phyloP scores from a whole-genome alignment of 2,113 vertebrate species.

The Microcebus ravelobensis region DNA sequence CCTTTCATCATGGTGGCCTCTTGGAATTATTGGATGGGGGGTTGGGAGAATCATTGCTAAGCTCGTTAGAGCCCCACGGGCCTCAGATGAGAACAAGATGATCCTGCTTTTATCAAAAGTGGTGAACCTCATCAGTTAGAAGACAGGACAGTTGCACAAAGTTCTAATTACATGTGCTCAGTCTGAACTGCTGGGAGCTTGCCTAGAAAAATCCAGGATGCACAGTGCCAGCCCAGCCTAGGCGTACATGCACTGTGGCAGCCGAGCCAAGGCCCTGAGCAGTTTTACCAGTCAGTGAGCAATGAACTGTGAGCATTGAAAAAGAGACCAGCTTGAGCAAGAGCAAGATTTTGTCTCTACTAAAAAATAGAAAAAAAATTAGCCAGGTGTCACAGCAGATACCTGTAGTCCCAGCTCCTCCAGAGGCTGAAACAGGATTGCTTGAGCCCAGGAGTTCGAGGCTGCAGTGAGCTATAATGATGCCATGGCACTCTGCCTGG shows the following conservation, averaged over 20 bases:
- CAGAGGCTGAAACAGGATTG: too few relatives aligned
- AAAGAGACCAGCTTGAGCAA: too few relatives aligned
- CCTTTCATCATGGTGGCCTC: conserved; percentile 87
- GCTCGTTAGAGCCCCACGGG: conserved; percentile 85
- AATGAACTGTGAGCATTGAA: conserved; percentile 90
- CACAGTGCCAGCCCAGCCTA: conserved; percentile 78
- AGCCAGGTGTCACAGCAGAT: too few relatives aligned
- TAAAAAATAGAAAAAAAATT: too few relatives aligned
- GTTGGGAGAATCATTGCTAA: conserved; percentile 90
- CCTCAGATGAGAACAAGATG: conserved; percentile 91
- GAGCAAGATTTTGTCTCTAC: too few relatives aligned
- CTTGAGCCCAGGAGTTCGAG: too few relatives aligned
- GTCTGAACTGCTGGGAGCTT: conserved; percentile 83
- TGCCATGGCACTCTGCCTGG: too few relatives aligned
- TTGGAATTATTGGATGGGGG: conserved; percentile 90
- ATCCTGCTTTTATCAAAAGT: conserved; percentile 89
- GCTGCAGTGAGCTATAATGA: too few relatives aligned
- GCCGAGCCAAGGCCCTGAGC: conserved; percentile 83
- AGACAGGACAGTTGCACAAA: conserved; percentile 83
- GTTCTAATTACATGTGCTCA: conserved; percentile 81
- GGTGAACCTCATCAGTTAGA: conserved; percentile 88
- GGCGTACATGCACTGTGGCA: conserved; percentile 57
- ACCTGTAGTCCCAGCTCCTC: too few relatives aligned
- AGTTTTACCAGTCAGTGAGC: conserved; percentile 90
- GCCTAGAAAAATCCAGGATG: conserved; percentile 80